phyloP scores from a whole-genome alignment of 30 jellyfish, hydroid and myxozoan species.

The Morbakka virulenta region DNA sequence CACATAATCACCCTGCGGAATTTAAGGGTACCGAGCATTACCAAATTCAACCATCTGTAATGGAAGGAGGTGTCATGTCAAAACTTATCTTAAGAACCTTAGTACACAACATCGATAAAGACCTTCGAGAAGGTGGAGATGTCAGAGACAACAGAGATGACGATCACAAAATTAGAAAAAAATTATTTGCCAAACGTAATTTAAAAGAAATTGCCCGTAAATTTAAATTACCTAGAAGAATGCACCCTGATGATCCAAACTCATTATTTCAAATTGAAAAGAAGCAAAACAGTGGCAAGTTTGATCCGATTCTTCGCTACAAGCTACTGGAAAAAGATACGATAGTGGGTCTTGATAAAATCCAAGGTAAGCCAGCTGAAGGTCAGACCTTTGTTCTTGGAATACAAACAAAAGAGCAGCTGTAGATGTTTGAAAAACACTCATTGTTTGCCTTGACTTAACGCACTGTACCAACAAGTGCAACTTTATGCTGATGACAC shows the following conservation, averaged over 20 bases:
- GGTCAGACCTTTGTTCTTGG: conserved; percentile 21
- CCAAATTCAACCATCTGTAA: conserved; percentile 31
- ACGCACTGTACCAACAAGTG: conserved; percentile 24
- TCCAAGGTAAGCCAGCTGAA: conserved; percentile 21
- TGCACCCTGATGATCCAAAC: conserved; percentile 52
- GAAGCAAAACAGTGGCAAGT: conserved; percentile 30
- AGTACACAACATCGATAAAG: conserved; percentile 44
- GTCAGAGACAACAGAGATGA: conserved; percentile 43
- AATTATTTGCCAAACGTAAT: conserved; percentile 31
- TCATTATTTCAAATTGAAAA: conserved; percentile 38
- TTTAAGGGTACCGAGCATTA: conserved; percentile 44
- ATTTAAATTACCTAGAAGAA: not conserved
- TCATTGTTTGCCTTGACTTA: conserved; percentile 19
- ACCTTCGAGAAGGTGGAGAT: conserved; percentile 23
- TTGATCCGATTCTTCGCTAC: conserved; percentile 44
- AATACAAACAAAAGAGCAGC: conserved; percentile 52
- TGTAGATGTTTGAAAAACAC: conserved; percentile 35
- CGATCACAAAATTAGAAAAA: conserved; percentile 13
- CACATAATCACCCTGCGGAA: conserved; percentile 52
- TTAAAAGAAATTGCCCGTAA: conserved; percentile 7
- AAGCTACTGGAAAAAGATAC: conserved; percentile 36
- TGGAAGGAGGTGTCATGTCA: conserved; percentile 33
- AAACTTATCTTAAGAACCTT: conserved; percentile 27
- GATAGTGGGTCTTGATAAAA: conserved; percentile 51
- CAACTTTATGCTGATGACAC: conserved; percentile 6